Base-by-base conservation (phyloP, 2,113 vertebrate species). In the Seriola dumerili region DNA sequence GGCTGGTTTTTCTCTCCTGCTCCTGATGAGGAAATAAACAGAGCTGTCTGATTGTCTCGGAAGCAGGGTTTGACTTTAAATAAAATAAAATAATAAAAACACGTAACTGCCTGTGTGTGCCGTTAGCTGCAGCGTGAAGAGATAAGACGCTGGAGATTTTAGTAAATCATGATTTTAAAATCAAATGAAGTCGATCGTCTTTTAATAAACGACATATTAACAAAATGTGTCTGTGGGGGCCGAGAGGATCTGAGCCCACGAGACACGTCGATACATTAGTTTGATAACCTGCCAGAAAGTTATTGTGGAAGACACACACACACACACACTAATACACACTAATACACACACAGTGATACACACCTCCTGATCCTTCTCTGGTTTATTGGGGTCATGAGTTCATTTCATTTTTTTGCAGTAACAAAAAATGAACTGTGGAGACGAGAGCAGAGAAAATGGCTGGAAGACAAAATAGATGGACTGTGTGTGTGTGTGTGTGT, bases 321-420 rank as follows among this genome's bases (percentile, higher is more conserved):
- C 44, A 36, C 23, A 59, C 40, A 23, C 59, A 55, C 59, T 48
- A 40, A 32, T 44, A 67, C 61, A 59, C 34, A 71, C 7, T n/a
- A 40, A 62, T 72, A 77, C 70, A 71, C 50, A 69, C 66, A 40
- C 32, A 44, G 9, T 44, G 42, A 44, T 12, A 44, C 42, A 25
- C 25, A 25, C 25, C 25, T 25, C 8, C 67, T 42, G 57, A 69
- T 38, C 59, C 36, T 9, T 62, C 38, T 76, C 11, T 66, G 3
- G 13, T 72, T 78, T 88, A 81, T 83, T 90, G 76, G 34, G 84
- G 80, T 80, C 83, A 77, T 29, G 38, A 73, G 76, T 69, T 85
- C 82, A 50, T 83, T 77, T 89, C 44, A 80, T 78, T 83, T 89
- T 25, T 38, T 38, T 68, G 42, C 54, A 19, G 8, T 23, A 54